Evolutionary conservation across 2,888 invertebrate species (phyloP), one percentile per base, ranked within the genome.

Genomic region (Sarcophaga subvicina): DNA sequence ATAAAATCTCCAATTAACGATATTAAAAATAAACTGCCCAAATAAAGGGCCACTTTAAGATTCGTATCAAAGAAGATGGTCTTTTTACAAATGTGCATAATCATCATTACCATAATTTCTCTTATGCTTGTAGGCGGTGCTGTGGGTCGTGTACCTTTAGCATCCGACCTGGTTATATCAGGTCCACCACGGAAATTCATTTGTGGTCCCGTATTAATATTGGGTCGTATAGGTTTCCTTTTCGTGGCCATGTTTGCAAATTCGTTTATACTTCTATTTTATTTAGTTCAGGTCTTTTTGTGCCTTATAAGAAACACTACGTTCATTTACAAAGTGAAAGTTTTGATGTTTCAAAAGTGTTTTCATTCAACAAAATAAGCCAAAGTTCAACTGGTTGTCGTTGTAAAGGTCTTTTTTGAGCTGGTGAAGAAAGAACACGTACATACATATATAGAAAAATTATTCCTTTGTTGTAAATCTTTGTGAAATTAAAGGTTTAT

Each of bases 61-160:
- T 96, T 96, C 45, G 96, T 96, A 91, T 98, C 97, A 90, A 97
- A 96, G 92, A 98, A 97, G 84, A 99, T 95, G 14, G 97, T 95
- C 93, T 97, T 98, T 93, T 97, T 97, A 94, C 98, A 98, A 85
- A 97, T 93, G 92, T 97, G 97, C 93, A 98, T 95, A 66, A 98
- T 94, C 95, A 98, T 96, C 93, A 97, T 95, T 49, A 96, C 94
- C 63, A 98, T 94, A 80, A 98, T 96, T 94, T 98, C 97, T 89
- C 96, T 95, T 66, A 98, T 95, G 47, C 98, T 96, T 12, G 97
- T 96, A 22, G 98, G 98, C 88, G 96, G 96, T 49, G 97, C 95
- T 4, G 98, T 96, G 4, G 98, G 98, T 93, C 96, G 96, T 27
- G 96, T 97, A 3, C 93, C 98, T 93, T 95, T 95, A 1, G 94